phyloP scores from a whole-genome alignment of 37 sponge, comb jelly and placozoan species.

The Diacarnus erythraeanus region DNA sequence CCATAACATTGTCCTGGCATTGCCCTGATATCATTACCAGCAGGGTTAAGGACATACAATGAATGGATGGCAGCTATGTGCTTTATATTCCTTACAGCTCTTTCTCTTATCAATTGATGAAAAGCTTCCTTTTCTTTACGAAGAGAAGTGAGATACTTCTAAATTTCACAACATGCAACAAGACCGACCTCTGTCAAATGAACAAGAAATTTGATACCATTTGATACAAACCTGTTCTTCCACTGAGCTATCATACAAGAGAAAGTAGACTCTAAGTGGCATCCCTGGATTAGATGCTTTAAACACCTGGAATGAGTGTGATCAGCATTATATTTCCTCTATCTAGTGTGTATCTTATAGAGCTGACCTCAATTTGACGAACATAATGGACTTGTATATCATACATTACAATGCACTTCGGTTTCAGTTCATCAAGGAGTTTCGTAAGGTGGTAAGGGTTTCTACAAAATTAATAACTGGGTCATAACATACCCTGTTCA shows the following conservation, averaged over 20 bases:
- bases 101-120: slow-evolving; percentile 83
- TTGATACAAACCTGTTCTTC: slow-evolving; percentile 94
- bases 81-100: slow-evolving; percentile 60
- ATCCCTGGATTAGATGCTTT: slow-evolving; percentile 72
- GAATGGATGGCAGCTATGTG: too few relatives aligned
- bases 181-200: too few relatives aligned
- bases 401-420: slow-evolving; percentile 83
- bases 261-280: slow-evolving; percentile 89
- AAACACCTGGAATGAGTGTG: slow-evolving; percentile 75
- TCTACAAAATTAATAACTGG: too few relatives aligned
- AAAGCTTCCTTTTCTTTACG: slow-evolving; percentile 94
- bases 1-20: too few relatives aligned
- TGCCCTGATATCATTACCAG: too few relatives aligned
- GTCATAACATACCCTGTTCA: too few relatives aligned
- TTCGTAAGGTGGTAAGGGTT: slow-evolving; percentile 52
- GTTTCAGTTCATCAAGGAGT: slow-evolving; percentile 52
- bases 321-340: too few relatives aligned
- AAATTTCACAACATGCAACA: too few relatives aligned
- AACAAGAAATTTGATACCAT: too few relatives aligned
- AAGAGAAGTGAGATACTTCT: slow-evolving; percentile 87
- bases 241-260: slow-evolving; percentile 94
- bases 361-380: slow-evolving; percentile 82
- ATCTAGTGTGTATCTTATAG: not conserved
- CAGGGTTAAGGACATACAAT: too few relatives aligned
- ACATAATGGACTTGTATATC: slow-evolving; percentile 84